phyloP scores from a whole-genome alignment of 2,888 invertebrate species.

The Drosophila merina region DNA sequence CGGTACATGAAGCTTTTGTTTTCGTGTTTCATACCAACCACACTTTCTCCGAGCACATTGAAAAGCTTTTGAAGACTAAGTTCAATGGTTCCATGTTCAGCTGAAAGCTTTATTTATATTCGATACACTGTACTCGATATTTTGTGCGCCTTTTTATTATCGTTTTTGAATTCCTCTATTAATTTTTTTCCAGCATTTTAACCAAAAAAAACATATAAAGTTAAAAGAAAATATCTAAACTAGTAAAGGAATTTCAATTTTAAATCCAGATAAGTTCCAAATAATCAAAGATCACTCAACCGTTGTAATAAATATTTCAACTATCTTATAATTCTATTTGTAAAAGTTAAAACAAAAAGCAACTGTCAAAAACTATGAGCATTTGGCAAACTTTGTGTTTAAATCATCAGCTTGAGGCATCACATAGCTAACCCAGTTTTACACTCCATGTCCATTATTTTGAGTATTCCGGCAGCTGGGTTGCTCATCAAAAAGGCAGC shows the following conservation, averaged over 20 bases:
- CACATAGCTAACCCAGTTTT: not conserved
- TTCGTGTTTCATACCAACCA: not conserved
- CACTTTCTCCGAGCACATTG: not conserved
- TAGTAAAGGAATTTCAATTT: no score
- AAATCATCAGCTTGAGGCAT: not conserved
- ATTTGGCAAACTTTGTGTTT: no score
- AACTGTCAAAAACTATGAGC: no score
- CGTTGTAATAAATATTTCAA: no score
- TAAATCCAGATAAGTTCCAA: no score
- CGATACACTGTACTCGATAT: not conserved
- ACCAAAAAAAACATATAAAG: not conserved
- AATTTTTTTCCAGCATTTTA: no score
- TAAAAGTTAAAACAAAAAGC: no score
- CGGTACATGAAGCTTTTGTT: not conserved
- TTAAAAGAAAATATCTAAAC: not conserved
- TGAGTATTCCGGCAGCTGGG: not conserved
- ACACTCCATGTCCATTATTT: not conserved
- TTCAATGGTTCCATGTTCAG: not conserved
- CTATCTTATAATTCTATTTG: no score
- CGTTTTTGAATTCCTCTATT: not conserved
- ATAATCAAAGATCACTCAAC: no score
- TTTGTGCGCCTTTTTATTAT: not conserved
- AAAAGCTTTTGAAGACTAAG: not conserved
- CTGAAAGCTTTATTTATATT: not conserved
- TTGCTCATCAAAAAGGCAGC: constrained; percentile 8